A percentile compares a stretch with the other conserved stretches of the same genome.
These are phyloP conservation scores for Muscidifurax raptorellus DNA, from an alignment of 1,140 invertebrate species.

Conservation along the genomic window DNA sequence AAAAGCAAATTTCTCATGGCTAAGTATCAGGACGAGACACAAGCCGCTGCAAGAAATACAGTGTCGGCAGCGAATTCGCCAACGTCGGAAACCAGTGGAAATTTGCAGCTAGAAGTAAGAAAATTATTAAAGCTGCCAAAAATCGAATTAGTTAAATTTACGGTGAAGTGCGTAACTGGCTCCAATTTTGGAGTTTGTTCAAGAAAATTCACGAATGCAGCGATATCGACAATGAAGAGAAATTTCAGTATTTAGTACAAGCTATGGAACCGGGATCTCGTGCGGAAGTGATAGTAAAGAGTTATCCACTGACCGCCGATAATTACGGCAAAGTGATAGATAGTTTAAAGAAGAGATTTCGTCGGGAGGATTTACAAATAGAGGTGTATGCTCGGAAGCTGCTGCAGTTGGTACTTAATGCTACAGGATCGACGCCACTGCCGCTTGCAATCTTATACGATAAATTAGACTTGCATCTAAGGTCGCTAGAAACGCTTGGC, in stretches of 20 bases:
- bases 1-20: no score
- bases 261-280: conserved; percentile 50
- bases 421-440: background rate
- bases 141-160: no score
- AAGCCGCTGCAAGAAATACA: conserved; percentile 52
- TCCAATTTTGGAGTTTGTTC: conserved; percentile 68
- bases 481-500: conserved; percentile 59
- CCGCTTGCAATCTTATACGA: conserved; percentile 54
- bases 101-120: no score
- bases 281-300: conserved; percentile 46
- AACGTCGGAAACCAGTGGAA: no score
- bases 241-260: no score
- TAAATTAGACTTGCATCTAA: conserved; percentile 60
- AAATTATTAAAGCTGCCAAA: background rate
- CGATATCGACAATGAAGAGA: no score
- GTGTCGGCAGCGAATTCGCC: no score
- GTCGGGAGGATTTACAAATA: conserved; percentile 58
- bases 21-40: no score
- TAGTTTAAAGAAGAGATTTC: no score
- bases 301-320: conserved; percentile 42
- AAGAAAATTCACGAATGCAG: no score
- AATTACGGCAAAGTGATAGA: conserved; percentile 53
- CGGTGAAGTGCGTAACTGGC: conserved; percentile 59
- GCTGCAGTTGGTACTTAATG: conserved; percentile 54
- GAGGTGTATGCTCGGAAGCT: conserved; percentile 61